Percentiles rank a stretch among this genome's conserved stretches.
phyloP scores from a whole-genome alignment of 53 echinoderm and acorn worm genomes.

The Holothuria leucospilota region DNA sequence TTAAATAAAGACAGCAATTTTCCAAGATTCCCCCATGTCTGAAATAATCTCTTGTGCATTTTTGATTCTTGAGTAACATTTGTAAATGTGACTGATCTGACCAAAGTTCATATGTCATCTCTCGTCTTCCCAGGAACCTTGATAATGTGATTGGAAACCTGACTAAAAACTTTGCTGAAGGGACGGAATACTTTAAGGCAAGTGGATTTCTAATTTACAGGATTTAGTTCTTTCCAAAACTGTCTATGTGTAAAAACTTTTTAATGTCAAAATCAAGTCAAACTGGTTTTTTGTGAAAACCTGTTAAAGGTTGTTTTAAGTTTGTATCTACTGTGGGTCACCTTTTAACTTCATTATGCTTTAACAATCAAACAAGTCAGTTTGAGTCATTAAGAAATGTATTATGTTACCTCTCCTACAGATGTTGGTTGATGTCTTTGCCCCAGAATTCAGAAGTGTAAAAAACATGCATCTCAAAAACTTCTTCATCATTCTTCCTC shows the following conservation, averaged over 20 bases:
- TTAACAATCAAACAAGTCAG: too few species aligned
- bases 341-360: too few species aligned
- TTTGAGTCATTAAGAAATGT: not conserved
- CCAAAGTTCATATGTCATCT: not conserved
- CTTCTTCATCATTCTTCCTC: conserved; percentile 94
- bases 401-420: conserved; percentile 41
- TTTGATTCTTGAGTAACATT: too few species aligned
- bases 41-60: too few species aligned
- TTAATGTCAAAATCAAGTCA: too few species aligned
- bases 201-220: not conserved
- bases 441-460: conserved; percentile 94
- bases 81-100: not conserved
- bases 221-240: too few species aligned
- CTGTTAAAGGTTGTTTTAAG: too few species aligned
- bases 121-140: conserved; percentile 69
- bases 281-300: too few species aligned
- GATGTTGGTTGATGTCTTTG: conserved; percentile 99
- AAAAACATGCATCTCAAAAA: conserved; percentile 99
- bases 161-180: conserved; percentile 98
- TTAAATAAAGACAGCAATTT: too few species aligned
- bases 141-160: conserved; percentile 94
- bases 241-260: too few species aligned
- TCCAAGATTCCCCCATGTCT: too few species aligned
- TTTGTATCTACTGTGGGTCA: too few species aligned
- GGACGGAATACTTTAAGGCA: conserved; percentile 99